Base-by-base conservation (phyloP, 2,113 vertebrate genomes). In the Paralichthys olivaceus region DNA sequence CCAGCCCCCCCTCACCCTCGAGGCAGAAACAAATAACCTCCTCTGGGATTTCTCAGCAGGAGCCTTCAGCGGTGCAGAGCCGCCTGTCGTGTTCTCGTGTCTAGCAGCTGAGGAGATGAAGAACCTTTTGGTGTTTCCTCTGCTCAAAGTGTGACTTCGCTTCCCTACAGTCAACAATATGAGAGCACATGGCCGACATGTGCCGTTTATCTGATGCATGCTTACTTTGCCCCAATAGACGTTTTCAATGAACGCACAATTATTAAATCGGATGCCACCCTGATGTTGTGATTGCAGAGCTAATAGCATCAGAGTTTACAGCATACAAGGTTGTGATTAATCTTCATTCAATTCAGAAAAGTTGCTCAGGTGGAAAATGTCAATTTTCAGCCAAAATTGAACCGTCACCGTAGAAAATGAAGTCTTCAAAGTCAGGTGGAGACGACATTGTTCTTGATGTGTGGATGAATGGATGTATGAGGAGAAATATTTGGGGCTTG, bases 41-140 rank as follows among this genome's bases (percentile, higher is more conserved):
- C 25, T 4, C 43, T 75, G 79, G 55, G 75, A 54, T 77, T 70
- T 74, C 85, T 74, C 91, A 86, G 88, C 81, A 54, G 90, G 87
- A 63, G 73, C 45, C 75, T 61, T 74, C 51, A 37, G 78, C 3
- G 22, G 60, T 43, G 61, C 51, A 56, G 78, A 77, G 78, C 70
- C 69, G 55, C 76, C 32, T 76, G 64, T 81, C 67, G 17, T 15
- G 26, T 88, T 86, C 84, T 80, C 71, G 20, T 69, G 70, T 80
- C 73, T 40, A 70, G 29, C 77, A 78, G 67, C 72, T 80, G 69
- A 68, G 34, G 51, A 55, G 47, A 72, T 61, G 53, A 49, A 45
- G 37, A 73, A 47, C 77, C 67, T 83, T 80, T 84, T 74, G 81
- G 45, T 73, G 79, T 75, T 64, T 49, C 43, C 43, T 80, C 34